Conservation (phyloP, 2,888 invertebrate species). For the Helleia helle region DNA sequence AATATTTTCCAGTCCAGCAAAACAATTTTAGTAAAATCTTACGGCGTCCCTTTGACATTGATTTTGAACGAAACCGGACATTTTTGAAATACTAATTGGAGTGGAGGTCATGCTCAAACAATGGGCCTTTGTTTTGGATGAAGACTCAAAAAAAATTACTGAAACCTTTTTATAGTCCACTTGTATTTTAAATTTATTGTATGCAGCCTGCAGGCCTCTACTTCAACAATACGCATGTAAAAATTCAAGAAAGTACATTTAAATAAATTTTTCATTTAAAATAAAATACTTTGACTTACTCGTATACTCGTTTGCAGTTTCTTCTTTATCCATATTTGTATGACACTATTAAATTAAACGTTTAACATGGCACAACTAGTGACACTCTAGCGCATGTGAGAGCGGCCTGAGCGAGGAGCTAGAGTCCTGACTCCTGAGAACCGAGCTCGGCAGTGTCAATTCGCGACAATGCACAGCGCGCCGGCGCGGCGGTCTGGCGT, state of each 20-base stretch:
- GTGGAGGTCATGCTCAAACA: conserved; percentile 24
- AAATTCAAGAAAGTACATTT: background rate
- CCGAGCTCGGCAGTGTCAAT: conserved; percentile 41
- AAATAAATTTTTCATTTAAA: background rate
- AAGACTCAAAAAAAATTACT: conserved; percentile 3
- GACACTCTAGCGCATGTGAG: conserved; percentile 51
- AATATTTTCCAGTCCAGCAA: conserved; percentile 31
- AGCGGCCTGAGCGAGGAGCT: conserved; percentile 29
- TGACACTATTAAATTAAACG: conserved; percentile 26
- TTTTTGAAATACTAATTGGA: conserved; percentile 41
- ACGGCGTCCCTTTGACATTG: conserved; percentile 62
- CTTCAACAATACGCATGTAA: background rate
- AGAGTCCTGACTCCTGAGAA: conserved; percentile 36
- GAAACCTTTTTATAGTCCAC: background rate
- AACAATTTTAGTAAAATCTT: conserved; percentile 40
- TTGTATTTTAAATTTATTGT: background rate
- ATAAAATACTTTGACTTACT: conserved; percentile 26
- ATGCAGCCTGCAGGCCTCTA: background rate
- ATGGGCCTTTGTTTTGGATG: background rate
- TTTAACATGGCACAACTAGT: conserved; percentile 49
- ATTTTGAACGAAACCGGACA: conserved; percentile 48
- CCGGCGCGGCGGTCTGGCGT: conserved; percentile 46
- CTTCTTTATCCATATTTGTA: conserved; percentile 29
- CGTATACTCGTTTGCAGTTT: conserved; percentile 31
- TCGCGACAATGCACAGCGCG: conserved; percentile 36